Evolutionary conservation across 1,140 invertebrate genomes (phyloP), one percentile per base, ranked within the genome.

Genomic region (Macrobrachium nipponense): DNA sequence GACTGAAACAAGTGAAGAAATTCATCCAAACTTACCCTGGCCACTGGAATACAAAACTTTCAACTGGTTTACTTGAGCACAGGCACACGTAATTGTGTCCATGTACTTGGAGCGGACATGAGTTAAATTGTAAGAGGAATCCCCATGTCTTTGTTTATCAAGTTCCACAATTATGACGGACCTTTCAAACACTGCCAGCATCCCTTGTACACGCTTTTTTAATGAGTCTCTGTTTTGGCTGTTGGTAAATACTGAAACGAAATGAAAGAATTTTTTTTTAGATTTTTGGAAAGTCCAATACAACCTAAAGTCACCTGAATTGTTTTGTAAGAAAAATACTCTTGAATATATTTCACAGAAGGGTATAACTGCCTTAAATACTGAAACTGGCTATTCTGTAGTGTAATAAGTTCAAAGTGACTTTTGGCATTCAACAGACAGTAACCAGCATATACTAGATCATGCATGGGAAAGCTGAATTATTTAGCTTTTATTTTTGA

Each of bases 71-170:
- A 83, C 82, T n/a, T 83, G 82, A 36, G 73, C 51, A 61, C 72
- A 77, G 17, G 82, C 82, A 77, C 82, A 83, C 23, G 44, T 64
- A 58, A 83, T 83, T 60, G 82, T 83, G 73, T 83, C 73, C 11
- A 77, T 43, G 43, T 83, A 83, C 17, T 51, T 61, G 14, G 82
- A 83, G 51, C 72, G 59, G 61, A 11, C 51, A 14, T 44, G 23
- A 27, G 23, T 20, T 70, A n/a, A 23, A 14, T 20, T 23, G 66
- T 59, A 51, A 18, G 60, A 23, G 5, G 73, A 23, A 44, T 75
- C 59, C 7, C 82, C 75, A 0, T 12, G 14, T 43, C 23, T 83
- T 11, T 44, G 7, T 3, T 36, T 59, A 62, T 83, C 82, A 27
- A 27, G 36, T 43, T 83, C 82, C 61, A 83, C 70, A 17, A 83